Base-by-base conservation (phyloP, 2,113 vertebrate species). In the Sinocyclocheilus grahami region DNA sequence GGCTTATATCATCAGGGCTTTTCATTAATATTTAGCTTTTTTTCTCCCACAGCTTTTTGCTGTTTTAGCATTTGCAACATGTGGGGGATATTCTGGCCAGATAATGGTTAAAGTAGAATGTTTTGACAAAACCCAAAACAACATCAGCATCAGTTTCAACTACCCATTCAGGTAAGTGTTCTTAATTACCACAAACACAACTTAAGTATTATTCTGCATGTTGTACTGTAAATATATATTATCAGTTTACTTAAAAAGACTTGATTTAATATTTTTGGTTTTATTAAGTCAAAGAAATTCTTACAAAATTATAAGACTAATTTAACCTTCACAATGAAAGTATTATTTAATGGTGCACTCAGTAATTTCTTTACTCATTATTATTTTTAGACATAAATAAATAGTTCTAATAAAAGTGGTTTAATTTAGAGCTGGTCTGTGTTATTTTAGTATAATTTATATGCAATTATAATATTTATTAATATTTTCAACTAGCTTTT, bases 51-150 rank as follows among this genome's bases (percentile, higher is more conserved):
- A 99, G 98, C 97, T 99, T 96, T 99, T 99, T 97, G 98, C 98
- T 92, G 97, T 99, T 94, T 99, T 98, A 96, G 98, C 98, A 86
- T 99, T 99, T 96, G 97, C 97, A 96, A 99, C 98, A 98, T 99
- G 98, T 91, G 98, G 97, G 91, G 97, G 98, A 90, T 98, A 99
- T 93, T 96, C 96, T 83, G 98, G 98, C 93, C 96, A 94, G 90
- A 96, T 99, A 93, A 95, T 94, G 94, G 96, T 99, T 95, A 97
- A 96, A 93, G 97, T 99, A 94, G 97, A 99, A 93, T 99, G 98
- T 89, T 94, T 95, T 88, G 97, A 97, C 94, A 97, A 95, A 94
- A 96, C 95, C 37, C 96, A 96, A 92, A 98, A 95, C 92, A 96
- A 99, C 95, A 95, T 94, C 89, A 98, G 93, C 95, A 96, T 99